A percentile compares a stretch with the other conserved stretches of the same genome.
Conservation (phyloP, 2,888 invertebrate species). For the Cheilosia scutellata region DNA sequence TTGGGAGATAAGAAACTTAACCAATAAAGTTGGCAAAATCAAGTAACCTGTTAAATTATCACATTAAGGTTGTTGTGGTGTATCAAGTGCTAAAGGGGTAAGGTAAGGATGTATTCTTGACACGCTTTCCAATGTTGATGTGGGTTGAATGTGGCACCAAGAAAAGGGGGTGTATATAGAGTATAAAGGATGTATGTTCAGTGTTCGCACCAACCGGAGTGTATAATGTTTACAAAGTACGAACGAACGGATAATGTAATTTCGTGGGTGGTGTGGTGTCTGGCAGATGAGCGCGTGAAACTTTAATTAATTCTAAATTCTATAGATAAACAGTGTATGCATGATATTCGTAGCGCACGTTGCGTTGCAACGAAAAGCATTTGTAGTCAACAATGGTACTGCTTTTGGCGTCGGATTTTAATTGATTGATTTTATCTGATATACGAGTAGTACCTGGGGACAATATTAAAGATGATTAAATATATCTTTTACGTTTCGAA, state of each 20-base stretch:
- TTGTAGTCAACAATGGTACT: neutral
- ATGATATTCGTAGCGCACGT: no score
- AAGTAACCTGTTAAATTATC: neutral
- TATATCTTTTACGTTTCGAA: no score
- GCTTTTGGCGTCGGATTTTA: no score
- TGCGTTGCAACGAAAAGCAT: neutral
- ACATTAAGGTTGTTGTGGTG: neutral
- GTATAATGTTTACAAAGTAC: slow-evolving; percentile 1
- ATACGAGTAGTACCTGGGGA: no score
- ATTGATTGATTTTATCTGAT: no score
- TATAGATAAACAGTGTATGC: neutral
- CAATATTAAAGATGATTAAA: no score
- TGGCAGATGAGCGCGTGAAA: neutral
- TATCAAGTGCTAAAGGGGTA: neutral
- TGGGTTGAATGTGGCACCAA: neutral
- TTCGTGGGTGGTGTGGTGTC: neutral
- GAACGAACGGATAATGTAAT: neutral
- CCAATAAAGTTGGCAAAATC: neutral
- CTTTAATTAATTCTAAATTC: neutral
- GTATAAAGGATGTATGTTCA: no score
- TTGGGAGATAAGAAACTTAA: neutral
- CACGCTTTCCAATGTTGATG: neutral
- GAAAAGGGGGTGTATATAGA: neutral
- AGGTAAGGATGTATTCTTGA: neutral
- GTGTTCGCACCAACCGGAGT: neutral